Evolutionary conservation across 2,113 vertebrate genomes (phyloP).

Genomic region (Junco hyemalis): DNA sequence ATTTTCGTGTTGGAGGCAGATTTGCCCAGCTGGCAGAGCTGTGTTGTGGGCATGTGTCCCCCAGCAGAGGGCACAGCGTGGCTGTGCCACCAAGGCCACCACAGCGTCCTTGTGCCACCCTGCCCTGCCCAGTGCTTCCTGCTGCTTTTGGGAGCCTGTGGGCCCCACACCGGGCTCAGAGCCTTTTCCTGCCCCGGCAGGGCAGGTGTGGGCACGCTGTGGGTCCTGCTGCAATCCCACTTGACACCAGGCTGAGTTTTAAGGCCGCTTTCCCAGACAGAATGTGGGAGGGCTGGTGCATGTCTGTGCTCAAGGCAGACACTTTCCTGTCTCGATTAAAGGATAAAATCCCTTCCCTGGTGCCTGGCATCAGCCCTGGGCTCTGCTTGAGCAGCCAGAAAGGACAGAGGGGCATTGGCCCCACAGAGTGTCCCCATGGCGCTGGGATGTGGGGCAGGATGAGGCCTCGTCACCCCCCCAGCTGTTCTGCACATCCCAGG

Average conservation of each 20-base stretch:
- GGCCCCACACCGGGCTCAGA: accelerated
- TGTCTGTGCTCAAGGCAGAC: not conserved
- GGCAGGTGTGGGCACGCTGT: not conserved
- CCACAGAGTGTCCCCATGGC: not conserved
- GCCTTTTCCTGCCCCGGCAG: not conserved
- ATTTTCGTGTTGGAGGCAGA: accelerated
- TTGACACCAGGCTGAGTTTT: not conserved
- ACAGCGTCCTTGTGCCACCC: accelerated
- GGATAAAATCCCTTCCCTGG: not conserved
- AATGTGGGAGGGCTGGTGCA: not conserved
- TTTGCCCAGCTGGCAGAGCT: not conserved
- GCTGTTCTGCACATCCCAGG: accelerated
- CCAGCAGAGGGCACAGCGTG: constrained; percentile 60
- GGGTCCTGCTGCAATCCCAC: not conserved
- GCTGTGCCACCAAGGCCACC: not conserved
- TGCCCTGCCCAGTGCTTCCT: accelerated
- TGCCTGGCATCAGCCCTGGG: not conserved
- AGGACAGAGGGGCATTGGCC: not conserved
- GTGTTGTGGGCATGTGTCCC: accelerated
- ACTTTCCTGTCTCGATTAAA: not conserved
- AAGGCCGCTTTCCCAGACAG: not conserved
- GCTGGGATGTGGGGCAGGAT: not conserved
- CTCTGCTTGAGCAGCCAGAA: not conserved
- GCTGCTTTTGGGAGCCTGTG: not conserved
- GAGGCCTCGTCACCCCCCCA: not conserved